Base-by-base conservation (phyloP, 2,113 vertebrate species). In the Antennarius striatus region DNA sequence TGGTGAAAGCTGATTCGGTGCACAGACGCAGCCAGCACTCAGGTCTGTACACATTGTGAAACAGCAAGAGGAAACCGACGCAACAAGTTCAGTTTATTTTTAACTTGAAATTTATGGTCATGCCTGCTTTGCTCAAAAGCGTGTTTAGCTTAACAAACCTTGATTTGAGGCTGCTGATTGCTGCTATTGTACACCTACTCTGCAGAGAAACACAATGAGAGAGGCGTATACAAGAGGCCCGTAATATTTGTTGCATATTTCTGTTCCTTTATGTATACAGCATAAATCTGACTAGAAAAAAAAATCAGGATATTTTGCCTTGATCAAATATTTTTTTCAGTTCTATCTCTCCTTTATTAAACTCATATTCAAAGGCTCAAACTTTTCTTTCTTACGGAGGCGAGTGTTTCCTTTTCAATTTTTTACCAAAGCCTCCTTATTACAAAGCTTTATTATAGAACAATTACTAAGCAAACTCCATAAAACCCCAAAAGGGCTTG, bases 1-100 rank as follows among this genome's bases (percentile, higher is more conserved):
- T 9, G 61, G 73, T 80, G 75, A 81, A 84, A 86, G 85, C 82
- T 81, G 80, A 83, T 88, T 88, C 75, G 76, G 77, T 78, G 53
- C 52, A 63, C 75, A 75, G 61, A 82, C 62, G 15, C 30, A 53
- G 70, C 68, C 77, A 60, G 54, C 63, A 43, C 64, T 69, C 54
- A 59, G 73, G 63, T 71, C 75, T 60, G 71, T 73, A 32, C 78
- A 85, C 76, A 83, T 83, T 81, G 75, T 88, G 84, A 84, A 86
- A 82, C 67, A 68, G 59, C 49, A 4, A 80, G 45, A 14, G 58
- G 40, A 83, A 84, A 78, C 72, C 77, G 51, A 81, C 75, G 74
- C 73, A 86, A 76, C 70, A 72, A 78, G 62, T 77, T 65, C 47
- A 15, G 78, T 81, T 85, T 82, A 86, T 85, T 84, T 86, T 83